Conservation (phyloP, 1,140 invertebrate species). For the Conus ventricosus region DNA sequence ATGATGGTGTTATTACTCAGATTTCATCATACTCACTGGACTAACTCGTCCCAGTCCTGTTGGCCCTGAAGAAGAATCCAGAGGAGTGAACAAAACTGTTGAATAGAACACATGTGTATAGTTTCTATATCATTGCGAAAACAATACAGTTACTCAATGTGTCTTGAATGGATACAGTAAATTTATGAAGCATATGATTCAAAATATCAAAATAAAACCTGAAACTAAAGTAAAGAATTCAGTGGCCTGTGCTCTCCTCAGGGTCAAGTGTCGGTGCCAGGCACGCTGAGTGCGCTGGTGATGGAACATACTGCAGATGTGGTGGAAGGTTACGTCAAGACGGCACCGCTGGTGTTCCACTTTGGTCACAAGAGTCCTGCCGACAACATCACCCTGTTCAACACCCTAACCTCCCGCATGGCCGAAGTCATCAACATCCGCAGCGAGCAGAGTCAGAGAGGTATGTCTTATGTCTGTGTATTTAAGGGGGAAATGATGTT, state of each 20-base stretch:
- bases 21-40: too few species aligned
- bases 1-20: too few species aligned
- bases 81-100: too few species aligned
- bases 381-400: slow-evolving; percentile 89
- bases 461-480: slow-evolving; percentile 69
- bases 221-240: too few species aligned
- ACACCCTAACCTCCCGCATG: slow-evolving; percentile 85
- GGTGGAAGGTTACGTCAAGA: slow-evolving; percentile 85
- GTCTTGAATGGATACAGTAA: too few species aligned
- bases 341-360: slow-evolving; percentile 93
- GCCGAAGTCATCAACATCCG: slow-evolving; percentile 90
- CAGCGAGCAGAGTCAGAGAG: slow-evolving; percentile 90
- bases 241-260: neutral
- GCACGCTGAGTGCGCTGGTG: slow-evolving; percentile 83
- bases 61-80: too few species aligned
- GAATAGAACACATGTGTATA: too few species aligned
- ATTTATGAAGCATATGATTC: too few species aligned
- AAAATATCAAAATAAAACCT: too few species aligned
- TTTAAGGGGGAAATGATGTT: neutral
- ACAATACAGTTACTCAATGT: too few species aligned
- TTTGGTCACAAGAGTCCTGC: slow-evolving; percentile 90
- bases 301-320: slow-evolving; percentile 93
- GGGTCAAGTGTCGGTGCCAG: slow-evolving; percentile 3
- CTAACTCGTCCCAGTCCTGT: too few species aligned
- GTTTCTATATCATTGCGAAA: too few species aligned